A percentile compares a stretch with the other conserved stretches of the same genome.
Evolutionary conservation across 1,140 invertebrate genomes (phyloP).

Genomic region (Drosophila kikkawai): DNA sequence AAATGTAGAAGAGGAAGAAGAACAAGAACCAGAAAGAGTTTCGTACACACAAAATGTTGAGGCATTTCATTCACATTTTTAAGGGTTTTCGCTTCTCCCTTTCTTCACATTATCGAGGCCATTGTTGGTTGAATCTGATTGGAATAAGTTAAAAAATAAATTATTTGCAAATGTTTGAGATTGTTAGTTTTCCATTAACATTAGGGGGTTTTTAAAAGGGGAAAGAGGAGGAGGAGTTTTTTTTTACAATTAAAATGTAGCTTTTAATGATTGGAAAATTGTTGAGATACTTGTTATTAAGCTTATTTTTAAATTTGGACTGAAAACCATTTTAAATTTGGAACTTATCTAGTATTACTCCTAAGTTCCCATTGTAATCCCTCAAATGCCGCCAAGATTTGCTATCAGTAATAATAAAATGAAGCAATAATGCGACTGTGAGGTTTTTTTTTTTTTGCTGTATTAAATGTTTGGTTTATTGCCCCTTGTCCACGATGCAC

Average conservation of each 20-base stretch:
- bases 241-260: no score
- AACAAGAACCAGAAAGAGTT: conserved; percentile 46
- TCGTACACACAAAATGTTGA: conserved; percentile 57
- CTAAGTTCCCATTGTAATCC: conserved; percentile 2
- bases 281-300: background rate
- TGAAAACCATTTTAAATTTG: background rate
- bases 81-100: conserved; percentile 12
- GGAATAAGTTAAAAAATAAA: conserved; percentile 21
- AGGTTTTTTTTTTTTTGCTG: background rate
- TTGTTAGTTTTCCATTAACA: background rate
- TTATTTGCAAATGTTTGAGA: background rate
- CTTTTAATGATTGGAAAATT: background rate
- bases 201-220: background rate
- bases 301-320: background rate
- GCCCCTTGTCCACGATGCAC: conserved; percentile 17
- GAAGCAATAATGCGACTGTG: conserved; percentile 12
- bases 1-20: conserved; percentile 43
- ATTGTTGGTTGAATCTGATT: conserved; percentile 23
- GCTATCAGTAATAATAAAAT: conserved; percentile 23
- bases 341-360: background rate
- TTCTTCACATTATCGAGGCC: background rate
- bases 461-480: conserved; percentile 15
- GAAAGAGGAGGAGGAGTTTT: no score
- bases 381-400: background rate
- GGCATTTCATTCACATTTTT: conserved; percentile 51